These are phyloP conservation scores for Phrixothrix hirtus DNA, from an alignment of 2,888 invertebrate species.

Conservation along the genomic window DNA sequence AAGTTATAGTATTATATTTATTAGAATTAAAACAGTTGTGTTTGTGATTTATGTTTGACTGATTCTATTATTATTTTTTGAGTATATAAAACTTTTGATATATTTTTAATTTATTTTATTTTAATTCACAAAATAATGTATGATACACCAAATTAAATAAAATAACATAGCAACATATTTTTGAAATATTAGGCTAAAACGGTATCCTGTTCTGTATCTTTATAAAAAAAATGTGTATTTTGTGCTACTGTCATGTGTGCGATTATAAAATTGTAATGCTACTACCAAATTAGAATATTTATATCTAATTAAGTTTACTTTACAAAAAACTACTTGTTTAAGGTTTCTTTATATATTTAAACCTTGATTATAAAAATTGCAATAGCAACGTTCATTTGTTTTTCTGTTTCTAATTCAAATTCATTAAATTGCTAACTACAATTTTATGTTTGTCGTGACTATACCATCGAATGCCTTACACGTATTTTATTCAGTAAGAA, in stretches of 20 bases:
- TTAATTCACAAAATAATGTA: slow-evolving; percentile 6
- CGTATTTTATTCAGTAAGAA: too few relatives aligned
- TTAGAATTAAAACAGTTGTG: slow-evolving; percentile 21
- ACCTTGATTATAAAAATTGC: too few relatives aligned
- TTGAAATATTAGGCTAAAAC: slow-evolving; percentile 3
- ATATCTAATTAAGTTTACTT: background rate
- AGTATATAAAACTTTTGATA: slow-evolving; percentile 5
- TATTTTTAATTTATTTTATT: background rate
- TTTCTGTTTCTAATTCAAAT: too few relatives aligned
- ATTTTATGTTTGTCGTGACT: too few relatives aligned
- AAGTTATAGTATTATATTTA: slow-evolving; percentile 28
- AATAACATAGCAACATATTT: slow-evolving; percentile 8
- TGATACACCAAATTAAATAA: slow-evolving; percentile 4
- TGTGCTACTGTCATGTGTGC: background rate
- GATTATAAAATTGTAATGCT: background rate
- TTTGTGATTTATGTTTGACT: slow-evolving; percentile 29
- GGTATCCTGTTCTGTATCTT: background rate
- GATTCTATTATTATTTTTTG: slow-evolving; percentile 15
- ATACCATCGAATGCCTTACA: too few relatives aligned
- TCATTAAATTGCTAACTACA: too few relatives aligned
- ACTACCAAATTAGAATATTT: background rate
- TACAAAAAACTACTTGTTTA: too few relatives aligned
- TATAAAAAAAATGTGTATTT: background rate
- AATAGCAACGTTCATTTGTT: too few relatives aligned
- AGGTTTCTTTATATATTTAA: too few relatives aligned